Base-by-base conservation (phyloP, 1,140 invertebrate genomes). In the Sinonovacula constricta region DNA sequence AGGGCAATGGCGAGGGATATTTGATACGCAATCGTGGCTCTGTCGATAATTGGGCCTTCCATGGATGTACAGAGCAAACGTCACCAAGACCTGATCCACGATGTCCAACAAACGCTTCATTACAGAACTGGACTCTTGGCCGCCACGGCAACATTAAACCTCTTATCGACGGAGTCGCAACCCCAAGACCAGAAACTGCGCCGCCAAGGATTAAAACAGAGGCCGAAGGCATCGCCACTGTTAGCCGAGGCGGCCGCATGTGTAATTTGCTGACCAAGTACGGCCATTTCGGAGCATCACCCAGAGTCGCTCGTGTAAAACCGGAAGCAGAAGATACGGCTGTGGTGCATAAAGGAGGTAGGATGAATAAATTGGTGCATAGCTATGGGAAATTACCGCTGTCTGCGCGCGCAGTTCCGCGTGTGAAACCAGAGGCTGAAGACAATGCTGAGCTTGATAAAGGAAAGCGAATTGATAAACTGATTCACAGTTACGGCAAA, bases 391-490 rank as follows among this genome's bases (percentile, higher is more conserved):
- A 79, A n/a, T 53, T 81, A 30, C 74, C 68, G 15, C 53, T 60
- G 1, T 79, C 75, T 26, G 80, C 24, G 56, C 82, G 33, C 66
- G 77, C 68, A 1, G 60, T 80, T 36, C 74, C 83, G 22, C 79
- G 88, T 36, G 81, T 88, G 7, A 87, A 86, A 60, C 79, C 81
- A 0, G 85, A 88, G 79, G 87, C 82, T 2, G 81, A 85, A 71
- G 80, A 70, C 28, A 87, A 83, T 53, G 86, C 84, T 18, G 82
- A 87, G 28, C 33, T 74, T 36, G 82, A 86, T 54, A 86, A 86
- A 76, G 87, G 87, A n/a, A 71, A 81, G 24, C 33, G 77, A 22
- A 86, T 87, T 78, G 69, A 76, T 36, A 75, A 71, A 31, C 67
- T 90, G 12, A 63, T 89, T 53, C 82, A 84, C 28, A 85, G 79